phyloP scores from a whole-genome alignment of 1,140 invertebrate species.

The Orussus abietinus region DNA sequence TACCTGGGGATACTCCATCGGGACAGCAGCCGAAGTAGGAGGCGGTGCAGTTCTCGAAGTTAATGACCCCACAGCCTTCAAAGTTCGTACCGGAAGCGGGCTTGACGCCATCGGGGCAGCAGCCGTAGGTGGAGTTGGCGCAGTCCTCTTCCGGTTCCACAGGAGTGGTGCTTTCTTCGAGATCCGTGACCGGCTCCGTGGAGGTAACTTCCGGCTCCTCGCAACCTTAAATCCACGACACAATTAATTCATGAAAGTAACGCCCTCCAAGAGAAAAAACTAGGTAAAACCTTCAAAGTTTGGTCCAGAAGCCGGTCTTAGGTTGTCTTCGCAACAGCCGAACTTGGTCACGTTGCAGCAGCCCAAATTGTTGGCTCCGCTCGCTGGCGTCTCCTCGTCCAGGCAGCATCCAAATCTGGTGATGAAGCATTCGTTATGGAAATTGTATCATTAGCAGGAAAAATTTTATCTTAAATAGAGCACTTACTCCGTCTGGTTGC shows the following conservation, averaged over 20 bases:
- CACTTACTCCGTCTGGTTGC: constrained; percentile 60
- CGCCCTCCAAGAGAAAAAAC: background rate
- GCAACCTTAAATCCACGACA: constrained; percentile 6
- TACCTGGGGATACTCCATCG: constrained; percentile 64
- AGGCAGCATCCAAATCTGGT: constrained; percentile 64
- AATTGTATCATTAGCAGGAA: background rate
- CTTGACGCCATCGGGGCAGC: constrained; percentile 60
- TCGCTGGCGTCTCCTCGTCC: constrained; percentile 60
- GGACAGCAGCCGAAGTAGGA: constrained; percentile 74
- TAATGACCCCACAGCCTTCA: constrained; percentile 53
- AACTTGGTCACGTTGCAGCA: constrained; percentile 61
- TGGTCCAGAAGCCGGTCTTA: constrained; percentile 66
- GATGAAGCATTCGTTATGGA: background rate
- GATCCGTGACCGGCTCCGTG: constrained; percentile 16
- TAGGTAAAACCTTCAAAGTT: constrained; percentile 60
- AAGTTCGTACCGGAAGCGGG: constrained; percentile 50
- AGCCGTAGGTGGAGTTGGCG: constrained; percentile 54
- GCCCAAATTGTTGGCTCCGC: constrained; percentile 59
- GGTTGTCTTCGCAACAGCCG: constrained; percentile 77
- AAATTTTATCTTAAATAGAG: background rate
- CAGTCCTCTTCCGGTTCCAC: constrained; percentile 41
- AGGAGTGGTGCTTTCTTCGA: no score
- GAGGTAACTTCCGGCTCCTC: constrained; percentile 22
- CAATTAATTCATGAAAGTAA: no score
- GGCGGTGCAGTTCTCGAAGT: constrained; percentile 55